A percentile compares a stretch with the other conserved stretches of the same genome.
phyloP scores from a whole-genome alignment of 2,888 invertebrate species.

The Apantesis nais region DNA sequence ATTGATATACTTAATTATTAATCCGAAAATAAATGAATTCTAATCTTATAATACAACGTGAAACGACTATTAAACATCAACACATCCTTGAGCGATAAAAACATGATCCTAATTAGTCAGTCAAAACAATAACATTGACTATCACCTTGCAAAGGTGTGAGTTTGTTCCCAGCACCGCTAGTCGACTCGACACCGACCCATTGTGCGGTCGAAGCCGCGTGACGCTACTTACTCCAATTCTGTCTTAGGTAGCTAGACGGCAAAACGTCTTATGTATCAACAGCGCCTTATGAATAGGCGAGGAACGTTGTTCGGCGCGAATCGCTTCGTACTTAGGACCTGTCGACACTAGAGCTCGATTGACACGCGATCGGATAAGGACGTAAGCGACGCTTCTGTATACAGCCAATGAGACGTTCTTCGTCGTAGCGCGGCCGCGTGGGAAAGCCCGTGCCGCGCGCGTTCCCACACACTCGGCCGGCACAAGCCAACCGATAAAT shows the following conservation, averaged over 20 bases:
- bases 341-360: conserved; percentile 44
- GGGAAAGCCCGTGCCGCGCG: conserved; percentile 85
- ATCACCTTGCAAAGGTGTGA: conserved; percentile 80
- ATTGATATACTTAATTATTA: conserved; percentile 37
- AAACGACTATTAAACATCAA: conserved; percentile 25
- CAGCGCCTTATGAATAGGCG: conserved; percentile 54
- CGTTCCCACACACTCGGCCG: conserved; percentile 86
- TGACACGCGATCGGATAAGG: conserved; percentile 52
- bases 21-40: conserved; percentile 25
- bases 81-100: conserved; percentile 52
- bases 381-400: conserved; percentile 63
- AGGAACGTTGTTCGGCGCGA: conserved; percentile 53
- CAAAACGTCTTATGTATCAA: conserved; percentile 69
- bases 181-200: conserved; percentile 78
- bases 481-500: conserved; percentile 86
- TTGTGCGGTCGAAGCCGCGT: conserved; percentile 84
- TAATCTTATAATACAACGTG: conserved; percentile 31
- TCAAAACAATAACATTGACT: conserved; percentile 78
- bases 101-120: conserved; percentile 76
- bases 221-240: conserved; percentile 86
- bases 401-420: conserved; percentile 65
- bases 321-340: conserved; percentile 64
- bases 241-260: conserved; percentile 66
- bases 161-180: conserved; percentile 80
- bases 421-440: conserved; percentile 66